Percentiles rank a stretch among this genome's conserved stretches.
Conservation (phyloP, 92 coral and sea anemone species). For the Zoanthus sociatus region DNA sequence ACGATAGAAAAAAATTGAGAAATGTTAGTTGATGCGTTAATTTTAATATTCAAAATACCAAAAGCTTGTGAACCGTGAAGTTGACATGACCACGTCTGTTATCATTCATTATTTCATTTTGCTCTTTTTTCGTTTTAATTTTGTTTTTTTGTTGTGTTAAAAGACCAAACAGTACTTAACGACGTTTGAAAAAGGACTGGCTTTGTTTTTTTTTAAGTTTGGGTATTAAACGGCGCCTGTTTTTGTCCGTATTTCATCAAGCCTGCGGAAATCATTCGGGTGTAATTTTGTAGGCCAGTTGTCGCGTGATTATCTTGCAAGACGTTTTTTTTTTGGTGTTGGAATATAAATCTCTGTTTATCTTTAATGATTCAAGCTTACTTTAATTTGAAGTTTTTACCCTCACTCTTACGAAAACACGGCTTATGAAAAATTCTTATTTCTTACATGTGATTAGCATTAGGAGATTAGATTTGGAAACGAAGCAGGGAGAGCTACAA, state of each 20-base stretch:
- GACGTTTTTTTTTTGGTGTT: background rate
- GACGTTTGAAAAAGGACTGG: background rate
- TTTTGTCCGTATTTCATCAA: slow-evolving; percentile 6
- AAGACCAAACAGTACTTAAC: background rate
- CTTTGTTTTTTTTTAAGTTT: slow-evolving; percentile 13
- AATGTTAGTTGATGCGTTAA: slow-evolving; percentile 47
- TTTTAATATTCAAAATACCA: slow-evolving; percentile 68
- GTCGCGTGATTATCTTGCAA: slow-evolving; percentile 35
- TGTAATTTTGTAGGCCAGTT: slow-evolving; percentile 2
- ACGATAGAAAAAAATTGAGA: slow-evolving; percentile 24
- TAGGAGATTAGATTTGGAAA: background rate
- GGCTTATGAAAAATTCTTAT: slow-evolving; percentile 31
- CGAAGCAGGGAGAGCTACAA: slow-evolving; percentile 22
- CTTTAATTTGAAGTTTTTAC: background rate
- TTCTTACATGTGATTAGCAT: background rate
- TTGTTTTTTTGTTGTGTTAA: background rate
- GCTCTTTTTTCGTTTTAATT: slow-evolving; percentile 9
- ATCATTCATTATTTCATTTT: background rate
- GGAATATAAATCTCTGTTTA: background rate
- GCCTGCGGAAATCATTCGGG: slow-evolving; percentile 44
- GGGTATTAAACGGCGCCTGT: slow-evolving; percentile 29
- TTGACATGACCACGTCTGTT: slow-evolving; percentile 34
- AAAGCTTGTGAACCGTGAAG: slow-evolving; percentile 90
- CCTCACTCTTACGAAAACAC: slow-evolving; percentile 42
- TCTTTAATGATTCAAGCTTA: background rate